These are phyloP conservation scores for Semotilus atromaculatus DNA, from an alignment of 2,797 vertebrate genomes.

Conservation along the genomic window DNA sequence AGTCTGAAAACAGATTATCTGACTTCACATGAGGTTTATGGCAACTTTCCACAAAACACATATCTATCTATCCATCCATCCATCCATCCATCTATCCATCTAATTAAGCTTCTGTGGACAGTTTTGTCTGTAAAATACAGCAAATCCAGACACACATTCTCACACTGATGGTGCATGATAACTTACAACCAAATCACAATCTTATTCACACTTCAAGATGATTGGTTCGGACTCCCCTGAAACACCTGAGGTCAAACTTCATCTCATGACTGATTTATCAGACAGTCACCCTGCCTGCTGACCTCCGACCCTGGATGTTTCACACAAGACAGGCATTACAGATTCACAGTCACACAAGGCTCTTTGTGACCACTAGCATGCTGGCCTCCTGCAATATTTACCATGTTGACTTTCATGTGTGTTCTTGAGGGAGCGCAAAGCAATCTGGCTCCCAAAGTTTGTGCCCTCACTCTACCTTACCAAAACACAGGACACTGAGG, in stretches of 20 bases:
- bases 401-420: conserved; percentile 6
- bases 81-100: too few relatives aligned
- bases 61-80: too few relatives aligned
- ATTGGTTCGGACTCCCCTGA: conserved; percentile 1
- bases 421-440: conserved; percentile 8
- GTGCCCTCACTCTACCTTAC: not conserved
- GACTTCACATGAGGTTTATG: conserved; percentile 15
- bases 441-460: conserved; percentile 20
- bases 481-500: not conserved
- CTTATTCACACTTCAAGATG: conserved; percentile 13
- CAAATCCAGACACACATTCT: not conserved
- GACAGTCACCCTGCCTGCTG: not conserved
- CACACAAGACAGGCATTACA: conserved; percentile 14
- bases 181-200: conserved; percentile 21
- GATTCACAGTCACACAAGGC: not conserved
- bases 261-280: conserved; percentile 26
- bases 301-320: conserved; percentile 28
- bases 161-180: not conserved
- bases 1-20: not conserved
- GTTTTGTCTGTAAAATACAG: not conserved
- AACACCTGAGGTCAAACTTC: not conserved
- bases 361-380: not conserved
- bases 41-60: not conserved
- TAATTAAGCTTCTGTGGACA: not conserved
- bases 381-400: conserved; percentile 38